Percentiles rank a stretch among this genome's conserved stretches.
phyloP scores from a whole-genome alignment of 2,113 vertebrate species.

The Propithecus coquereli region DNA sequence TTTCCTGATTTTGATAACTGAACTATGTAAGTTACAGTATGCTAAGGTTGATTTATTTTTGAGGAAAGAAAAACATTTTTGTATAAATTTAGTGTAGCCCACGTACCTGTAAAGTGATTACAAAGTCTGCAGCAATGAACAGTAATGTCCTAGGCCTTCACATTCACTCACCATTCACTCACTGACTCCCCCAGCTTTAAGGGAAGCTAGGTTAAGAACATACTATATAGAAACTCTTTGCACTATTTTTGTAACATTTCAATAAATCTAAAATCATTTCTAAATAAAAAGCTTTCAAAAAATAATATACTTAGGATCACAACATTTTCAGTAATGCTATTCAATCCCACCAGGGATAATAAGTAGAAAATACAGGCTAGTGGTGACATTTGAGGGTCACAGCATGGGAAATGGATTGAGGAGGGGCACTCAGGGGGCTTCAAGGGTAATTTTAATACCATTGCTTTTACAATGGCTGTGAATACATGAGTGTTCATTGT shows the following conservation, averaged over 20 bases:
- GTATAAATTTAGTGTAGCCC: neutral
- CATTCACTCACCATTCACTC: neutral
- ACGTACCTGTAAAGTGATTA: neutral
- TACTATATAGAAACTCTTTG: neutral
- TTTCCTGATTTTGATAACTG: neutral
- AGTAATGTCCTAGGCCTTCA: too few relatives aligned
- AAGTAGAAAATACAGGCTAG: neutral
- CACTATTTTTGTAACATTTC: neutral
- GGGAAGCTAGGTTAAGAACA: neutral
- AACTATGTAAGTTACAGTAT: neutral
- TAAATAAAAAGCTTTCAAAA: neutral
- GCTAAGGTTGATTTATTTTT: neutral
- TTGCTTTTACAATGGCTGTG: neutral
- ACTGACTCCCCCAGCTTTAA: neutral
- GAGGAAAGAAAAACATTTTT: neutral
- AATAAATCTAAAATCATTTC: neutral
- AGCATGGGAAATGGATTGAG: neutral
- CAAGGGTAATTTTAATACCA: neutral
- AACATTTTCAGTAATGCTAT: neutral
- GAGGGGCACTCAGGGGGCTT: neutral
- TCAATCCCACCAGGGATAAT: neutral
- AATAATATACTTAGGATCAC: neutral
- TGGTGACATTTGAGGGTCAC: neutral
- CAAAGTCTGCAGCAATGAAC: neutral
- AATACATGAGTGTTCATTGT: neutral